These are phyloP conservation scores for Melanotaenia duboulayi DNA, from an alignment of 2,113 vertebrate genomes.

Conservation along the genomic window DNA sequence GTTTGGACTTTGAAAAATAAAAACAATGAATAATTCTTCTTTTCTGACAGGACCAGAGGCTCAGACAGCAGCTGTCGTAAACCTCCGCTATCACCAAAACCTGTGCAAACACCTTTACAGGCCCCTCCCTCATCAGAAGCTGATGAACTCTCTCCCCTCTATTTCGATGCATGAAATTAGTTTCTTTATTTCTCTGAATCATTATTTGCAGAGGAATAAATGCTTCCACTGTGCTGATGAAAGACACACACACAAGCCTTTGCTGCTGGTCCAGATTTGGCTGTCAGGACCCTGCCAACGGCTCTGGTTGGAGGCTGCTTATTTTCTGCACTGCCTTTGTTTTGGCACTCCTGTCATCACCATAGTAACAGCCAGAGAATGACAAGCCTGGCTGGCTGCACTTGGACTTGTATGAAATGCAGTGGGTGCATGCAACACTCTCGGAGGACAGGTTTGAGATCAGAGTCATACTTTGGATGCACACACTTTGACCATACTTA, in stretches of 20 bases:
- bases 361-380: slow-evolving; percentile 77
- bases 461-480: slow-evolving; percentile 14
- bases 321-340: slow-evolving; percentile 67
- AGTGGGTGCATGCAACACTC: slow-evolving; percentile 31
- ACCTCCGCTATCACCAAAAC: slow-evolving; percentile 5
- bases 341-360: slow-evolving; percentile 66
- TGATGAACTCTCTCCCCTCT: slow-evolving; percentile 20
- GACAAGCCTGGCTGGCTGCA: slow-evolving; percentile 53
- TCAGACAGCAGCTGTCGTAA: background rate
- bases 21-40: background rate
- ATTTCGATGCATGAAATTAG: slow-evolving; percentile 7
- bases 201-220: slow-evolving; percentile 50
- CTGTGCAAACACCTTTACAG: background rate
- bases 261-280: slow-evolving; percentile 58
- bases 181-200: slow-evolving; percentile 48
- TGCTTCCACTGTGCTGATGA: slow-evolving; percentile 22
- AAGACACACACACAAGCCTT: slow-evolving; percentile 1
- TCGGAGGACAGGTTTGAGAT: slow-evolving; percentile 28
- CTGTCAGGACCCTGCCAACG: slow-evolving; percentile 53
- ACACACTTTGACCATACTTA: background rate
- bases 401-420: slow-evolving; percentile 24
- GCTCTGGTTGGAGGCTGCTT: slow-evolving; percentile 65
- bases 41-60: background rate
- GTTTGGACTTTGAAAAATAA: too few relatives aligned
- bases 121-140: slow-evolving; percentile 9